Evolutionary conservation across 35 echinoderm and acorn worm species (phyloP).

Genomic region (Nesometra sesokonis): DNA sequence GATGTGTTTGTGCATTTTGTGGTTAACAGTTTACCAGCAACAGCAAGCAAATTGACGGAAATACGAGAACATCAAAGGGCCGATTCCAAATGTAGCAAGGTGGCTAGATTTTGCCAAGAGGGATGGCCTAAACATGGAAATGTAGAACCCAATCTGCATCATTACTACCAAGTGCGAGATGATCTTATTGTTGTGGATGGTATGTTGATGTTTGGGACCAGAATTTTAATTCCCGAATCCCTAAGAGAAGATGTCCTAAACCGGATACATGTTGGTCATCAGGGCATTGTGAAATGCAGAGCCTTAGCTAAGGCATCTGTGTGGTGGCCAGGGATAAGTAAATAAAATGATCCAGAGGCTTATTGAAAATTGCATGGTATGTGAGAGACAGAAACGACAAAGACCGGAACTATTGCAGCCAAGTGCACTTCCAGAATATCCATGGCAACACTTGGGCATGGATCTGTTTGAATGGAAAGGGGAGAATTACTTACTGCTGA

Average conservation of each 20-base stretch:
- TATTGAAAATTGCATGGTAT: neutral
- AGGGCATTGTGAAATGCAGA: slow-evolving; percentile 19
- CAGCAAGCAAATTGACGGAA: neutral
- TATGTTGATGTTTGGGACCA: slow-evolving; percentile 3
- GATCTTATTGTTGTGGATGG: neutral
- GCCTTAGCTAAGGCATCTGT: neutral
- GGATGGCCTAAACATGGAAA: slow-evolving; percentile 8
- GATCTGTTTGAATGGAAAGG: slow-evolving; percentile 42
- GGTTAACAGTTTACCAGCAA: neutral
- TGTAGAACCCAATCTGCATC: neutral
- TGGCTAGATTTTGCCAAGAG: neutral
- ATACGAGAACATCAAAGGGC: neutral
- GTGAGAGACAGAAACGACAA: neutral
- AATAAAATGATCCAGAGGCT: neutral
- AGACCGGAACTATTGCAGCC: neutral
- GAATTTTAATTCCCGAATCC: neutral
- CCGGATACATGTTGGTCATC: slow-evolving; percentile 13
- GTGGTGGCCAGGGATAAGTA: slow-evolving; percentile 9
- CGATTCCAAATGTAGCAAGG: neutral
- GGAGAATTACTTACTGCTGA: slow-evolving; percentile 9
- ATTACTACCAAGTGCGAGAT: neutral
- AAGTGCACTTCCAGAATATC: neutral
- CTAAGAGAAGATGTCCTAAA: slow-evolving; percentile 9
- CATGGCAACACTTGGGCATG: slow-evolving; percentile 8
- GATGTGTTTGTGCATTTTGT: neutral